Conservation (phyloP, 2,113 vertebrate species). For the Lampris incognitus region DNA sequence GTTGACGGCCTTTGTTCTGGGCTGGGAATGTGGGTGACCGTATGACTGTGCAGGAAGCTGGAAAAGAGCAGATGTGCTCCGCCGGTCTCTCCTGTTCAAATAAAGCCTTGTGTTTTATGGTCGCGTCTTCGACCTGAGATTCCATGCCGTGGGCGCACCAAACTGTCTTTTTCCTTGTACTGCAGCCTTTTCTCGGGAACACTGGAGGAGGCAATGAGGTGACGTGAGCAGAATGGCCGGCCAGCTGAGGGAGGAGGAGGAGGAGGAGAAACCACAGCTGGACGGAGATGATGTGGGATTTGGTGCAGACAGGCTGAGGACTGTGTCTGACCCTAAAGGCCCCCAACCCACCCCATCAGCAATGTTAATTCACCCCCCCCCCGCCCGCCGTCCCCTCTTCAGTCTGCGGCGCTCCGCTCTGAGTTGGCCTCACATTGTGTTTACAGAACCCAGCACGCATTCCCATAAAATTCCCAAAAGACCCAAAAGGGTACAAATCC, state of each 20-base stretch:
- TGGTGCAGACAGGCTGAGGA: conserved; percentile 6
- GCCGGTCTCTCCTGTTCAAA: background rate
- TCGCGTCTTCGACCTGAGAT: background rate
- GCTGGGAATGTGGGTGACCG: background rate
- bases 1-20: no score
- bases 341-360: background rate
- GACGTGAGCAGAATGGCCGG: background rate
- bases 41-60: background rate
- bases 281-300: background rate
- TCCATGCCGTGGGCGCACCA: background rate
- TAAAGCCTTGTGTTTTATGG: conserved; percentile 2
- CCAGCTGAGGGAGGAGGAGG: background rate
- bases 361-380: conserved; percentile 4
- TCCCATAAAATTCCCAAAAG: conserved; percentile 49
- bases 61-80: background rate
- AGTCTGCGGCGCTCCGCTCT: background rate
- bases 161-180: background rate
- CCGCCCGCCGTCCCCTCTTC: background rate
- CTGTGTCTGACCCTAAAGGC: background rate
- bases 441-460: conserved; percentile 45
- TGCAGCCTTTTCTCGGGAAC: background rate
- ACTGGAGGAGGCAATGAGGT: background rate
- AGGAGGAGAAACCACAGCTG: background rate
- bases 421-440: conserved; percentile 30
- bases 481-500: conserved; percentile 13